Percentiles rank a stretch among this genome's conserved stretches.
These are phyloP conservation scores for Dipodomys spectabilis DNA, from an alignment of 2,113 vertebrate species.

Conservation along the genomic window DNA sequence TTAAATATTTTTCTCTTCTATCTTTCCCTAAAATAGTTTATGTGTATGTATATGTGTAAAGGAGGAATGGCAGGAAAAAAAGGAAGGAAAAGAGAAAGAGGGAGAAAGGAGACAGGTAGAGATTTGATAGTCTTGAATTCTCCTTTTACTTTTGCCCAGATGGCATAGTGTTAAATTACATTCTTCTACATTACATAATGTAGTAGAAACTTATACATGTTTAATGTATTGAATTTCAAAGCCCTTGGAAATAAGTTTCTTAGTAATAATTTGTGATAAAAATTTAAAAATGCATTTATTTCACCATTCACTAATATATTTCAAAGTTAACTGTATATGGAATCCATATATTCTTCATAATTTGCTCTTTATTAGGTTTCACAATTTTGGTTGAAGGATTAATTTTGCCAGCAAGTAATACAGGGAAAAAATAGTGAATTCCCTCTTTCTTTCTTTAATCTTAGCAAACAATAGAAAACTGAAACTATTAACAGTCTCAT, in stretches of 20 bases:
- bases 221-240: constrained; percentile 24
- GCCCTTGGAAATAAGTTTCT: background rate
- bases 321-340: background rate
- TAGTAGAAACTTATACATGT: background rate
- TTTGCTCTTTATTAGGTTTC: constrained; percentile 27
- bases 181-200: background rate
- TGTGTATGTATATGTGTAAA: background rate
- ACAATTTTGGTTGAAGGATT: constrained; percentile 26
- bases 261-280: constrained; percentile 22
- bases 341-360: background rate
- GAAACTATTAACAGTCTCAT: background rate
- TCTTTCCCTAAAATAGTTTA: background rate
- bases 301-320: background rate
- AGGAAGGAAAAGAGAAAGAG: background rate
- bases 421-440: constrained; percentile 13
- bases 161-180: background rate
- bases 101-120: background rate
- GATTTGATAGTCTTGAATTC: background rate
- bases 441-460: background rate
- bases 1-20: constrained; percentile 17
- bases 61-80: background rate
- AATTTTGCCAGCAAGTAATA: constrained; percentile 8
- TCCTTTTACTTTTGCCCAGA: constrained; percentile 30
- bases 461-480: background rate
- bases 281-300: constrained; percentile 6